Percentiles rank a stretch among this genome's conserved stretches.
Evolutionary conservation across 2,797 vertebrate genomes (phyloP).

Genomic region (Molossus alvarezi): DNA sequence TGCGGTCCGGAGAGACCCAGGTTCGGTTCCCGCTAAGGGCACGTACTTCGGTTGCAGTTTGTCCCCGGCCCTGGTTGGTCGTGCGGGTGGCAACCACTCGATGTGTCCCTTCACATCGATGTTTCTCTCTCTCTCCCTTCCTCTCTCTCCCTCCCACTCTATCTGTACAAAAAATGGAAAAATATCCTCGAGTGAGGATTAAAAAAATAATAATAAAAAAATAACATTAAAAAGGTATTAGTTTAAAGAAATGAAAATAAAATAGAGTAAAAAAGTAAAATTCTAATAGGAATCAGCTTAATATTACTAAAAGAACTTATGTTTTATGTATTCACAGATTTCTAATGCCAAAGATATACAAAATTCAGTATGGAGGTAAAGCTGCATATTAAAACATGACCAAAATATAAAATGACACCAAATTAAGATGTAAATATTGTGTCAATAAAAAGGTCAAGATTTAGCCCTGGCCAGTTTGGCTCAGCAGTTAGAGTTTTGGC

Average conservation of each 20-base stretch:
- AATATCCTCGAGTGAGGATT: too few species aligned
- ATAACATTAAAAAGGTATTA: not conserved
- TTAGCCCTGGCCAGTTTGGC: not conserved
- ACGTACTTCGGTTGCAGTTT: too few species aligned
- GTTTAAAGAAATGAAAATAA: not conserved
- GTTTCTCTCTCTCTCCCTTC: too few species aligned
- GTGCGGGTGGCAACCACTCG: too few species aligned
- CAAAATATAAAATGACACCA: constrained; percentile 30
- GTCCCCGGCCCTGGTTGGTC: too few species aligned
- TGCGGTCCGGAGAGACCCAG: too few species aligned
- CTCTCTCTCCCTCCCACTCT: too few species aligned
- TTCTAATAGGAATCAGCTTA: not conserved
- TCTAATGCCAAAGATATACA: not conserved
- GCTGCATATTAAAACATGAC: constrained; percentile 11
- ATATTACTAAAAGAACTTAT: not conserved
- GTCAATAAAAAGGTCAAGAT: not conserved
- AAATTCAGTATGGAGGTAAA: constrained; percentile 52
- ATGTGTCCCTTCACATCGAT: too few species aligned
- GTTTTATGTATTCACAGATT: not conserved
- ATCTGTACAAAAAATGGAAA: too few species aligned
- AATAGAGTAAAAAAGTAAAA: constrained; percentile 11
- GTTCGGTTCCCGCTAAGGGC: too few species aligned
- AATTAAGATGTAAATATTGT: constrained; percentile 41
- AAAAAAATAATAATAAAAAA: too few species aligned
- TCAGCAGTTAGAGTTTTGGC: too few species aligned